These are phyloP conservation scores for Antennarius striatus DNA, from an alignment of 2,113 vertebrate species.

Conservation along the genomic window DNA sequence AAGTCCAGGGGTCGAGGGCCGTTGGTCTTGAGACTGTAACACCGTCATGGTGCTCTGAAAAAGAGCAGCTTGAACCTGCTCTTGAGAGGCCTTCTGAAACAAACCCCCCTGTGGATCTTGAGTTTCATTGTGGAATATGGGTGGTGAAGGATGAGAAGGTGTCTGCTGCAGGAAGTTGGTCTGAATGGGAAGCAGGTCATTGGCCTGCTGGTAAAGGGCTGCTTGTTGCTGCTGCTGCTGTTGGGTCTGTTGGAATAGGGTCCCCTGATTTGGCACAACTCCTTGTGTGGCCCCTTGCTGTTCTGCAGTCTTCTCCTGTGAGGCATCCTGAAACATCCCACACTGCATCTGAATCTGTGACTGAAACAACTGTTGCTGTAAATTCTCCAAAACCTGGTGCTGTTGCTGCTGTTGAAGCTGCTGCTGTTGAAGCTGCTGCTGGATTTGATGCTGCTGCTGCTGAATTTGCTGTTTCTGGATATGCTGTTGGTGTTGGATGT, in stretches of 20 bases:
- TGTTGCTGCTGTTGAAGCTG: slow-evolving; percentile 85
- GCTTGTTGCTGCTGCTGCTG: slow-evolving; percentile 83
- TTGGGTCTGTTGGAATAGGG: slow-evolving; percentile 83
- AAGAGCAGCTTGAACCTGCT: slow-evolving; percentile 89
- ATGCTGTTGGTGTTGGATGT: slow-evolving; percentile 85
- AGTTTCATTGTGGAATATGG: slow-evolving; percentile 90
- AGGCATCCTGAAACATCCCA: slow-evolving; percentile 84
- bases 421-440: slow-evolving; percentile 80
- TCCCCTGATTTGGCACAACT: slow-evolving; percentile 82
- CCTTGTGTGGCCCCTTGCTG: slow-evolving; percentile 81
- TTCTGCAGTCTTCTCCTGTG: slow-evolving; percentile 81
- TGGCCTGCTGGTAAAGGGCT: slow-evolving; percentile 88
- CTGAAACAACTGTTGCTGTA: slow-evolving; percentile 88
- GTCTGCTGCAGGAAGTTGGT: slow-evolving; percentile 91
- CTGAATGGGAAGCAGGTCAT: slow-evolving; percentile 90
- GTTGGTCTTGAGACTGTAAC: slow-evolving; percentile 88
- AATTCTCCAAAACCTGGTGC: slow-evolving; percentile 86
- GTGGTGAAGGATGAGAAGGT: slow-evolving; percentile 83
- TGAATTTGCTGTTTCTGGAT: slow-evolving; percentile 85
- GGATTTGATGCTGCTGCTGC: slow-evolving; percentile 85
- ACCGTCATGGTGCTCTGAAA: slow-evolving; percentile 90
- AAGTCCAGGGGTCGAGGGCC: slow-evolving; percentile 80
- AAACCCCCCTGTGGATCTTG: slow-evolving; percentile 83
- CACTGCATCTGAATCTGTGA: slow-evolving; percentile 93
- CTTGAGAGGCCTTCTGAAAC: slow-evolving; percentile 87